These are phyloP conservation scores for Melanerpes formicivorus DNA, from an alignment of 2,113 vertebrate species.

Conservation along the genomic window DNA sequence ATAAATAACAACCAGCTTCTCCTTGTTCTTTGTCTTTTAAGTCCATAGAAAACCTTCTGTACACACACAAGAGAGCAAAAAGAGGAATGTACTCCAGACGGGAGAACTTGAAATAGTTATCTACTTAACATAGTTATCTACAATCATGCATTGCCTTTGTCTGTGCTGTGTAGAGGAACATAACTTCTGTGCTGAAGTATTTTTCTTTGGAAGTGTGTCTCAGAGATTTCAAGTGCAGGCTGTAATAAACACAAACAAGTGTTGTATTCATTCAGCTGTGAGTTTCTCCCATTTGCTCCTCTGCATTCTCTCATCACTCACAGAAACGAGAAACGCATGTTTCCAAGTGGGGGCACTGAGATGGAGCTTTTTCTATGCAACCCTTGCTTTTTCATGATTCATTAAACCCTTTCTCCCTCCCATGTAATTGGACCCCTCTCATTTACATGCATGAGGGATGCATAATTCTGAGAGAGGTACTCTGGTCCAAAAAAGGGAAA, in stretches of 20 bases:
- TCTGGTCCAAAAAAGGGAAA: not conserved
- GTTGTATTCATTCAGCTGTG: not conserved
- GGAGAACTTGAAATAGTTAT: not conserved
- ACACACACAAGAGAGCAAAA: not conserved
- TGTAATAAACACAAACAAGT: slow-evolving; percentile 21
- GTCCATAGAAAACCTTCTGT: accelerated
- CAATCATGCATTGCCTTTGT: accelerated
- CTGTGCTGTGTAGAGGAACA: not conserved
- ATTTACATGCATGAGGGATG: slow-evolving; percentile 80
- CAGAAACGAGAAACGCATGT: slow-evolving; percentile 42
- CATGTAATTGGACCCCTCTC: slow-evolving; percentile 80
- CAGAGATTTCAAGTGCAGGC: not conserved
- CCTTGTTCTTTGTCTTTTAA: not conserved
- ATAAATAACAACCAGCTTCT: not conserved
- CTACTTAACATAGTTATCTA: accelerated
- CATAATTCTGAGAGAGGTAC: slow-evolving; percentile 41
- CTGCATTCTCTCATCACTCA: not conserved
- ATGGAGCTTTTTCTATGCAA: slow-evolving; percentile 71
- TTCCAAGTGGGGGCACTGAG: slow-evolving; percentile 50
- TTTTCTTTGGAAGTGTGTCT: not conserved
- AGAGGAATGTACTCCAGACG: not conserved
- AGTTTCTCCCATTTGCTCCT: not conserved
- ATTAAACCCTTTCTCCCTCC: slow-evolving; percentile 78
- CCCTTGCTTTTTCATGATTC: slow-evolving; percentile 81
- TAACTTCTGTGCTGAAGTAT: not conserved